These are phyloP conservation scores for Pelusios castaneus DNA, from an alignment of 2,113 vertebrate genomes.

Conservation along the genomic window DNA sequence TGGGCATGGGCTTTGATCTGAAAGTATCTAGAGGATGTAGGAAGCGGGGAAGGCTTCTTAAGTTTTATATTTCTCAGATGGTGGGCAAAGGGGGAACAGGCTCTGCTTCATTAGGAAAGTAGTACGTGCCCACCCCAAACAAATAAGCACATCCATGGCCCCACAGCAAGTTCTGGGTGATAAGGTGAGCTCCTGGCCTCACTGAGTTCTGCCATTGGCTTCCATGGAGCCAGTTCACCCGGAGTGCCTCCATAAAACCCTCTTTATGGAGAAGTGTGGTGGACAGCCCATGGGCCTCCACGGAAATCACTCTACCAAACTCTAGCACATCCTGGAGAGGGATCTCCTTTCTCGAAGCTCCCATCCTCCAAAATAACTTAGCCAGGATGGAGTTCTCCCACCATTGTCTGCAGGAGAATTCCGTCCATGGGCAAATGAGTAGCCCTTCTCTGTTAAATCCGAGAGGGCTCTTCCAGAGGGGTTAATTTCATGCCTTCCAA, in stretches of 20 bases:
- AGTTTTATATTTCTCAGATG: neutral
- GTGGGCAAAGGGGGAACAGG: neutral
- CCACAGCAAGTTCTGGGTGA: neutral
- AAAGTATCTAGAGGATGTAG: neutral
- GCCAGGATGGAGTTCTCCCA: accelerated
- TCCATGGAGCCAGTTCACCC: neutral
- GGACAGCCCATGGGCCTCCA: neutral
- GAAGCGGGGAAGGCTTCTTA: neutral
- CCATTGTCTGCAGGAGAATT: neutral
- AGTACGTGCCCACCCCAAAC: neutral
- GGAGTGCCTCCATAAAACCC: neutral
- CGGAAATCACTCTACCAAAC: neutral
- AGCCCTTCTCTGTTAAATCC: neutral
- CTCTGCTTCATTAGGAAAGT: accelerated
- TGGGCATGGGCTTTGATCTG: neutral
- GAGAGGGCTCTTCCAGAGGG: neutral
- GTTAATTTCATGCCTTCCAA: neutral
- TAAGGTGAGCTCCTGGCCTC: accelerated
- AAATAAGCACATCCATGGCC: accelerated
- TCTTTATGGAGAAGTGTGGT: neutral
- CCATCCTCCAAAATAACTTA: neutral
- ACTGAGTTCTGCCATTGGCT: neutral
- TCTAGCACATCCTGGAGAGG: neutral
- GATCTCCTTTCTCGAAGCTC: neutral
- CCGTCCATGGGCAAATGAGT: neutral